Percentiles rank a stretch among this genome's conserved stretches.
Evolutionary conservation across 2,888 invertebrate species (phyloP).

Genomic region (Torymus auratus): DNA sequence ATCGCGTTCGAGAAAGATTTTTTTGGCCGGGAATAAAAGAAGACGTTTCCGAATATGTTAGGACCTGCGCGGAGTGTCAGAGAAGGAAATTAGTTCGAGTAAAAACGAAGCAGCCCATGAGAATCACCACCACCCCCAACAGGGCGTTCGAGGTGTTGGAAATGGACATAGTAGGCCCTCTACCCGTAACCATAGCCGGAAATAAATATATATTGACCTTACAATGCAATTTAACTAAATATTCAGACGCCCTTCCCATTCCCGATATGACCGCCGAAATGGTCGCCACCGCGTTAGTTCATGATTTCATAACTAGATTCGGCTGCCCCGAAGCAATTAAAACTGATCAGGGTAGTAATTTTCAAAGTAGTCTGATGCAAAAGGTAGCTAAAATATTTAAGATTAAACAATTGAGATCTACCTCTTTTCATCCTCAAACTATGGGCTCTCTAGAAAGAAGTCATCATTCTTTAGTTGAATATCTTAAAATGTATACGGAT

Average conservation of each 20-base stretch:
- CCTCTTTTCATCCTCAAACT: constrained; percentile 12
- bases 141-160: not conserved
- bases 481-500: constrained; percentile 21
- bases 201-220: constrained; percentile 19
- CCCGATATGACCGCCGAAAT: not conserved
- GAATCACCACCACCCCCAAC: not conserved
- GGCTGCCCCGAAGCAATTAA: not conserved
- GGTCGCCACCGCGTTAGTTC: not conserved
- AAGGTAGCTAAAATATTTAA: constrained; percentile 3
- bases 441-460: constrained; percentile 15
- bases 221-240: constrained; percentile 14
- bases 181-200: not conserved
- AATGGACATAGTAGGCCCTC: not conserved
- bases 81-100: constrained; percentile 22
- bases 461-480: constrained; percentile 24
- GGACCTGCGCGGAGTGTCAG: constrained; percentile 26
- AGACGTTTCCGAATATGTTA: constrained; percentile 6
- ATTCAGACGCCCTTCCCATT: not conserved
- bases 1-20: not conserved
- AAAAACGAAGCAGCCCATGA: constrained; percentile 14
- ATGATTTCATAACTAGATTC: not conserved
- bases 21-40: constrained; percentile 9
- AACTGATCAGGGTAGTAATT: constrained; percentile 14
- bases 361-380: not conserved
- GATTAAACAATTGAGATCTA: not conserved